Base-by-base conservation (phyloP, 2,888 invertebrate species). In the Sclerodermus sp. region DNA sequence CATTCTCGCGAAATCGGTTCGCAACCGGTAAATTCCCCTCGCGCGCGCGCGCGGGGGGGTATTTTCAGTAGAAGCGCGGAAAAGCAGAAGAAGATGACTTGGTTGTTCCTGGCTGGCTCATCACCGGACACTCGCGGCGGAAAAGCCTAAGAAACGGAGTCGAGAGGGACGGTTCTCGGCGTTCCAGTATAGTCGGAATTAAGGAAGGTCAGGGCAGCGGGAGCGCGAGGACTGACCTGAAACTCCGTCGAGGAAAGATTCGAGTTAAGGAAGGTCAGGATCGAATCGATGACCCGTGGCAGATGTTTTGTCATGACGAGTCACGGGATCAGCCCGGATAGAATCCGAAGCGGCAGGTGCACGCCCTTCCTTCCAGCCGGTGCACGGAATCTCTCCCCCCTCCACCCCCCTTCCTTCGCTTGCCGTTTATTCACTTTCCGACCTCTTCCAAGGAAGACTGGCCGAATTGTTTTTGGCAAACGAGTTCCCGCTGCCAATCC, bases 381-480 rank as follows among this genome's bases (percentile, higher is more conserved):
- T n/a, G 4, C 34, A 10, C 30, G 30, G 6, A 6, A 6, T 30
- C 30, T 30, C 30, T 30, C 30, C 10, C 30, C 30, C 10, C 30
- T 30, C 30, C 10, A 6, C 10, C 30, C 10, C 30, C 30, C 10
- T 30, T 30, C 10, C 10, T 30, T 34, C 34, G 34, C 34, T 34
- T 12, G n/a, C 34, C 30, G 30, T 30, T 10, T 10, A 6, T 30
- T 30, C 30, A 38, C 18, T 42, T 38, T 29, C n/a, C 10, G n/a
- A 14, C 42, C 38, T 50, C 41, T 36, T 41, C 37, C 9, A 13
- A 36, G 37, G 37, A 36, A 13, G n/a, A n/a, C 5, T 36, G 10
- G 37, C 37, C 48, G 60, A 65, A 68, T 71, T 73, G 67, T 73
- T 73, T 73, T 73, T 72, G 71, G 73, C 71, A 73, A 72, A 73